These are phyloP conservation scores for Pedetes capensis DNA, from an alignment of 2,113 vertebrate species.

Conservation along the genomic window DNA sequence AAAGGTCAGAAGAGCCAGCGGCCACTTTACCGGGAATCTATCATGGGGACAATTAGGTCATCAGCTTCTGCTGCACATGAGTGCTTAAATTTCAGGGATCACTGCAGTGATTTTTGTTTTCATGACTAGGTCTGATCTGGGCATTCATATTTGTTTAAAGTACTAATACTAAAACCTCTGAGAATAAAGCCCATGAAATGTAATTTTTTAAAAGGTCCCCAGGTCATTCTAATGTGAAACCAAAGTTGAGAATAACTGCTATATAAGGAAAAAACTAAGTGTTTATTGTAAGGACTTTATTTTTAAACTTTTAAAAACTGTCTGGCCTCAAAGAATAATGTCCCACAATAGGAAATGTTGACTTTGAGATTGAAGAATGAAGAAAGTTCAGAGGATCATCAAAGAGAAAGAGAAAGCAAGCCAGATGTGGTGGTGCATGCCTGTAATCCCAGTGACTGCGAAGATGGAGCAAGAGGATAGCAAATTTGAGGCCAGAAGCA, in stretches of 20 bases:
- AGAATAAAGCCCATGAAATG: not conserved
- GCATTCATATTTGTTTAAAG: not conserved
- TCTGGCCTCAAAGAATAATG: conserved; percentile 2
- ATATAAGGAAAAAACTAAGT: not conserved
- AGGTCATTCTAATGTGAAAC: not conserved
- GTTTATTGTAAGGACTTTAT: not conserved
- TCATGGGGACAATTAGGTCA: rapidly evolving
- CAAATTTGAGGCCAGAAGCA: too few relatives aligned
- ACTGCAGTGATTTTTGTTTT: not conserved
- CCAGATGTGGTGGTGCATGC: too few relatives aligned
- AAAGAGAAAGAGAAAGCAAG: too few relatives aligned
- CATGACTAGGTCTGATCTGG: not conserved
- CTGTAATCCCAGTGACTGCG: too few relatives aligned
- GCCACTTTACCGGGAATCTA: not conserved
- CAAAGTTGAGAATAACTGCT: not conserved
- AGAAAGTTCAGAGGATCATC: not conserved
- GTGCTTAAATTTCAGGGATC: not conserved
- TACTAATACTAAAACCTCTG: not conserved
- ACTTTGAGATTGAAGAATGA: not conserved
- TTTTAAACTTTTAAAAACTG: conserved; percentile 2
- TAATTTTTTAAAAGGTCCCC: not conserved
- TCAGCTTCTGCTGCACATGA: not conserved
- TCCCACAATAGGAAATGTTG: not conserved
- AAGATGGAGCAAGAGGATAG: too few relatives aligned
- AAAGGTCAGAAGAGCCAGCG: not conserved